These are phyloP conservation scores for Microplitis manilae DNA, from an alignment of 2,888 invertebrate genomes.

Conservation along the genomic window DNA sequence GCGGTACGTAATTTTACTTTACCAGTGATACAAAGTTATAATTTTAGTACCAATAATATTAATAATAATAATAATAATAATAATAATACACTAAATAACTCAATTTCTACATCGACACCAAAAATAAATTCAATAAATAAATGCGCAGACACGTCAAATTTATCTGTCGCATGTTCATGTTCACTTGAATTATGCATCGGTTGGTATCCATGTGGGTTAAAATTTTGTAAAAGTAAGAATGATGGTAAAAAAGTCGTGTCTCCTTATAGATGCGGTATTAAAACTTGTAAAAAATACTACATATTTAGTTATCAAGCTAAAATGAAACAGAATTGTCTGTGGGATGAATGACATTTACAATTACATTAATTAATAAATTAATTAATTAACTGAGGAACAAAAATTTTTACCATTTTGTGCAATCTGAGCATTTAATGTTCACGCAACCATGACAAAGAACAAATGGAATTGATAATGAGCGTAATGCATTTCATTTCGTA, in stretches of 20 bases:
- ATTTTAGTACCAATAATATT: conserved; percentile 53
- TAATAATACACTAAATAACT: conserved; percentile 34
- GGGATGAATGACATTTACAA: conserved; percentile 80
- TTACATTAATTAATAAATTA: conserved; percentile 44
- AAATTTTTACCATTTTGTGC: not conserved
- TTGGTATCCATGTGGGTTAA: conserved; percentile 96
- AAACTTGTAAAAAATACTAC: conserved; percentile 93
- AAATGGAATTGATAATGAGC: not conserved
- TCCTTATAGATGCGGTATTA: conserved; percentile 93
- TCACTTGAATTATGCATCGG: conserved; percentile 91
- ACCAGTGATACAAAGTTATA: conserved; percentile 66
- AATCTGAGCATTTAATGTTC: not conserved
- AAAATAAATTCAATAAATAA: conserved; percentile 56
- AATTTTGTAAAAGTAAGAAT: conserved; percentile 91
- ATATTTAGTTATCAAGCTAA: conserved; percentile 89
- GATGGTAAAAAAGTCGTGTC: conserved; percentile 78
- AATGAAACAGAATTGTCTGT: conserved; percentile 86
- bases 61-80: not conserved
- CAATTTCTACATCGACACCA: conserved; percentile 62
- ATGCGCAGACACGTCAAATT: conserved; percentile 80
- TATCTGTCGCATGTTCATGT: conserved; percentile 86
- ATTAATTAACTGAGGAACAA: not conserved
- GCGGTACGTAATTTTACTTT: conserved; percentile 82
- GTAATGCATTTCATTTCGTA: too few species aligned
- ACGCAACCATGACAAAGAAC: not conserved